Conservation (phyloP, 2,888 invertebrate species). For the Chorisops tibialis region DNA sequence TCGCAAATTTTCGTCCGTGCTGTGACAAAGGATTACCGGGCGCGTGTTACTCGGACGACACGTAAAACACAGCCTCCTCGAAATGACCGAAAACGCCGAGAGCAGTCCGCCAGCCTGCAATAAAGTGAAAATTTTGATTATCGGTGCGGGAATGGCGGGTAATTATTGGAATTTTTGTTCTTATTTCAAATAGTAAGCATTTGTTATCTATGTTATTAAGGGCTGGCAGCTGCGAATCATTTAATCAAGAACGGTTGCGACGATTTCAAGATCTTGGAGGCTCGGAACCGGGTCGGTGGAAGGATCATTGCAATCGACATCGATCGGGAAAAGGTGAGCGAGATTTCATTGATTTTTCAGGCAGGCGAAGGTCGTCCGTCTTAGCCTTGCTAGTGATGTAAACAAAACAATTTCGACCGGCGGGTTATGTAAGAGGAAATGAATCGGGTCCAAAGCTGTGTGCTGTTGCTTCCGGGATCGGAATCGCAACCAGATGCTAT, state of each 20-base stretch:
- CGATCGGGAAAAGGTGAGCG: slow-evolving; percentile 56
- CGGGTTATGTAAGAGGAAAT: background rate
- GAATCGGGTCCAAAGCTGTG: background rate
- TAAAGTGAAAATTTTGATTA: slow-evolving; percentile 66
- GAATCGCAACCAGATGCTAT: too few species aligned
- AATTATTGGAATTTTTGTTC: too few species aligned
- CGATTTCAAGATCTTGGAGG: slow-evolving; percentile 78
- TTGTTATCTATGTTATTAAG: too few species aligned
- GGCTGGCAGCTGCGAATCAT: slow-evolving; percentile 79
- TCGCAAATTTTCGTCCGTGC: too few species aligned
- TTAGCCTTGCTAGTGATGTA: background rate
- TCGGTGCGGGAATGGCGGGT: slow-evolving; percentile 80
- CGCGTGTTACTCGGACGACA: too few species aligned
- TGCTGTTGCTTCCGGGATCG: background rate
- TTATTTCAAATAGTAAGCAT: too few species aligned
- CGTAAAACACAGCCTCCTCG: too few species aligned
- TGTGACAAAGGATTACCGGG: too few species aligned
- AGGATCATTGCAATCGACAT: slow-evolving; percentile 74
- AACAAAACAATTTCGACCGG: slow-evolving; percentile 11
- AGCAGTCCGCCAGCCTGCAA: background rate
- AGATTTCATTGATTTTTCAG: background rate
- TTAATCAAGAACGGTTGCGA: slow-evolving; percentile 73
- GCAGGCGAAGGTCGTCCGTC: background rate
- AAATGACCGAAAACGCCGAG: background rate
- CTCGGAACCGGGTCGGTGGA: slow-evolving; percentile 76